Percentiles rank a stretch among this genome's conserved stretches.
These are phyloP conservation scores for Oscheius sp. DNA, from an alignment of 2,888 invertebrate species.

Conservation along the genomic window DNA sequence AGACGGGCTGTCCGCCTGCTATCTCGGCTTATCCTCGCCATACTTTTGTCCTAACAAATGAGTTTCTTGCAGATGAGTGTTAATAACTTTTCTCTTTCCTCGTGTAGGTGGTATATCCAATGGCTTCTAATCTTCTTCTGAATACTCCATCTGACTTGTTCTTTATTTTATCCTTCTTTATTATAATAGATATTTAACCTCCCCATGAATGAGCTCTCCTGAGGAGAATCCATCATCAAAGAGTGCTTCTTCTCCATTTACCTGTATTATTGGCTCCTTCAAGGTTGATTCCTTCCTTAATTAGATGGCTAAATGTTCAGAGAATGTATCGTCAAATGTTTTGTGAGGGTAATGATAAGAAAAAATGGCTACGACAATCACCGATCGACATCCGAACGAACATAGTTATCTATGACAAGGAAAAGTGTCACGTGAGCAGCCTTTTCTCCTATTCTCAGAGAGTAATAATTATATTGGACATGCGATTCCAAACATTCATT, in stretches of 20 bases:
- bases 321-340: conserved; percentile 23
- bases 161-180: not conserved
- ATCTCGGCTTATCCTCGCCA: too few relatives aligned
- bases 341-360: conserved; percentile 3
- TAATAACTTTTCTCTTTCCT: too few relatives aligned
- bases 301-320: not conserved
- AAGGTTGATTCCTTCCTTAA: not conserved
- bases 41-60: too few relatives aligned
- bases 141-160: not conserved
- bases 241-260: not conserved
- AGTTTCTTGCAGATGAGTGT: too few relatives aligned
- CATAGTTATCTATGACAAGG: not conserved
- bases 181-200: not conserved
- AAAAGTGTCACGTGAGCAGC: conserved; percentile 22
- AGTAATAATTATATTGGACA: not conserved
- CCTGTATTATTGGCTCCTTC: not conserved
- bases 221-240: not conserved
- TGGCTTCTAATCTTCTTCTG: too few relatives aligned
- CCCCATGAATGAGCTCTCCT: not conserved
- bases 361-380: too few relatives aligned
- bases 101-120: too few relatives aligned
- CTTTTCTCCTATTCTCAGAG: too few relatives aligned
- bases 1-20: too few relatives aligned
- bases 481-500: too few relatives aligned
- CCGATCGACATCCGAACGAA: conserved; percentile 25